phyloP scores from a whole-genome alignment of 1,140 invertebrate genomes.

The Goniozus legneri region DNA sequence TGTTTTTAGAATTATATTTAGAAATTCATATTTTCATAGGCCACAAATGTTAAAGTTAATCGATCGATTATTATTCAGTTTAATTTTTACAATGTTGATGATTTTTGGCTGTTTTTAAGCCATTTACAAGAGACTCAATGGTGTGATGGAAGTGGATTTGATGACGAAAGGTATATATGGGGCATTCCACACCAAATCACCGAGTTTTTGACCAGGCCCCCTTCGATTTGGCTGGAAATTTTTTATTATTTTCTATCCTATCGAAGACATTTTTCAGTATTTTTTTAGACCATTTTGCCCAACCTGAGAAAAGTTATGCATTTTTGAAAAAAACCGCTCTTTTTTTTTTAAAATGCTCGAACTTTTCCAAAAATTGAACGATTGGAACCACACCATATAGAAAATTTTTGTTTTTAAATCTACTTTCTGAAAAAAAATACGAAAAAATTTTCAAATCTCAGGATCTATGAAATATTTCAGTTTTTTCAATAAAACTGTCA shows the following conservation, averaged over 20 bases:
- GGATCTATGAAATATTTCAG: conserved; percentile 8
- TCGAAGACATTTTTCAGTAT: not conserved
- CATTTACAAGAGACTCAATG: not conserved
- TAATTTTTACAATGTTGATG: not conserved
- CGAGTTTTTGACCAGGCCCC: too few relatives aligned
- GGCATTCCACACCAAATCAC: not conserved
- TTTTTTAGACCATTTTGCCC: not conserved
- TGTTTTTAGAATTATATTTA: not conserved
- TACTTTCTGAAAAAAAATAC: not conserved
- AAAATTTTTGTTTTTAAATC: not conserved
- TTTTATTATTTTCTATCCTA: not conserved
- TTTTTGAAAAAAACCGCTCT: not conserved
- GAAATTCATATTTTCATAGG: not conserved
- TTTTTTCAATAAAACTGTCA: conserved; percentile 12
- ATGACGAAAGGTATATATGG: not conserved
- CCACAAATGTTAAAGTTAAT: too few relatives aligned
- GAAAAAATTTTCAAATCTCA: conserved; percentile 4
- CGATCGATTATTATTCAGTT: not conserved
- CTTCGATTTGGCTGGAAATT: not conserved
- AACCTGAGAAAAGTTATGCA: not conserved
- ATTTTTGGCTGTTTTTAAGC: not conserved
- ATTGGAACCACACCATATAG: not conserved
- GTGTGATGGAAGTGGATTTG: not conserved
- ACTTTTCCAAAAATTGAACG: not conserved
- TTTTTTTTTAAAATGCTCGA: not conserved